A percentile compares a stretch with the other conserved stretches of the same genome.
These are phyloP conservation scores for Nephrotoma flavescens DNA, from an alignment of 2,888 invertebrate genomes.

Conservation along the genomic window DNA sequence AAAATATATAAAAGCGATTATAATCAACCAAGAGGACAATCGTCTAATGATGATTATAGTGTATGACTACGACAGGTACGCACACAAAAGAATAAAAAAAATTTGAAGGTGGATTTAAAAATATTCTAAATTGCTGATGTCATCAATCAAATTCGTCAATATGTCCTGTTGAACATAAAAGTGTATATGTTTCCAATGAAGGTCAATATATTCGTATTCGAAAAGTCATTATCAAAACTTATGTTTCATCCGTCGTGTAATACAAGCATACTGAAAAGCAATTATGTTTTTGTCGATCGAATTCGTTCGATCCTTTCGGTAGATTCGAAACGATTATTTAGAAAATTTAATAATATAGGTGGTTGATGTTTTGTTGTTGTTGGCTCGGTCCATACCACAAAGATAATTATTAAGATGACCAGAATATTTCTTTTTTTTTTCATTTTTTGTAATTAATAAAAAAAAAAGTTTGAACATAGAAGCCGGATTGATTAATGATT, in stretches of 20 bases:
- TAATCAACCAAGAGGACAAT: not conserved
- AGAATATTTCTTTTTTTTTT: not conserved
- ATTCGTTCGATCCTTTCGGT: not conserved
- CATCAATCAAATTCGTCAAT: not conserved
- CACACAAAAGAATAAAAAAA: not conserved
- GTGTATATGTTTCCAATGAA: not conserved
- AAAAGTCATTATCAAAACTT: not conserved
- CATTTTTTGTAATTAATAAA: not conserved
- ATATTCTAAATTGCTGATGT: not conserved
- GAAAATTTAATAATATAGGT: not conserved
- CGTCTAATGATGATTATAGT: not conserved
- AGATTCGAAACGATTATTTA: not conserved
- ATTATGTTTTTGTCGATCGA: not conserved
- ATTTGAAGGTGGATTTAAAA: not conserved
- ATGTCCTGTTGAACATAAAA: not conserved
- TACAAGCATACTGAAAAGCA: not conserved
- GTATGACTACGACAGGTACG: not conserved
- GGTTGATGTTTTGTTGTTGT: not conserved
- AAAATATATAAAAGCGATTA: not conserved
- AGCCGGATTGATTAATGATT: not conserved
- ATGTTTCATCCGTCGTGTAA: not conserved
- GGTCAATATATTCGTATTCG: not conserved
- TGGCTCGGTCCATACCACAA: not conserved
- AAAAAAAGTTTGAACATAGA: not conserved
- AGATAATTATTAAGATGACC: not conserved